Evolutionary conservation across 2,113 vertebrate species (phyloP).

Genomic region (Macrotus californicus): DNA sequence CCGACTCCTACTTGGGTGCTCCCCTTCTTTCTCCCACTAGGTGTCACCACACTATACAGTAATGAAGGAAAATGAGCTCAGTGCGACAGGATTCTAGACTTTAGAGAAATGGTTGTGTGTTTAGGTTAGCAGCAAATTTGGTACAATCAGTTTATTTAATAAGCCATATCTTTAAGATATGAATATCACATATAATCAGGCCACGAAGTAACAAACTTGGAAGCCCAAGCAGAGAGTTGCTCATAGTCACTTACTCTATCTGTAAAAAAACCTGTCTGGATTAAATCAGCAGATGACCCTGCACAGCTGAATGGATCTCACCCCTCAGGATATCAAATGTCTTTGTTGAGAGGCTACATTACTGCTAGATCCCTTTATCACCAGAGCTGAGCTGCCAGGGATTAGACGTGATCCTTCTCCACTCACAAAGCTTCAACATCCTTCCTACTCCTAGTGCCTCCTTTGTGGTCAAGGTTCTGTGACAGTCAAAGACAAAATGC

Average conservation of each 20-base stretch:
- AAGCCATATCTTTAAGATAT: not conserved
- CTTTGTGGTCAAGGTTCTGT: slow-evolving; percentile 22
- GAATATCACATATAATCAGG: not conserved
- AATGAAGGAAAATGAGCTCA: slow-evolving; percentile 3
- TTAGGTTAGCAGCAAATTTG: slow-evolving; percentile 22
- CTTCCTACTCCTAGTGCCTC: not conserved
- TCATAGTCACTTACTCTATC: not conserved
- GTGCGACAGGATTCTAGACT: not conserved
- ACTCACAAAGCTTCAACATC: not conserved
- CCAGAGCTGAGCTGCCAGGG: slow-evolving; percentile 31
- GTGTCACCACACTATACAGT: slow-evolving; percentile 72
- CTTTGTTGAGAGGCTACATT: slow-evolving; percentile 57
- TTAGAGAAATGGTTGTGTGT: not conserved
- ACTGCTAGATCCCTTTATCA: slow-evolving; percentile 60
- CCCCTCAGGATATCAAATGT: slow-evolving; percentile 26
- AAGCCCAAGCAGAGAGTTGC: slow-evolving; percentile 5
- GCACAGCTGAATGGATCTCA: slow-evolving; percentile 13
- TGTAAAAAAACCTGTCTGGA: slow-evolving; percentile 12
- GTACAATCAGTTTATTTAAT: not conserved
- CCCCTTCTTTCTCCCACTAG: slow-evolving; percentile 61
- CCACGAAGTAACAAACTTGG: not conserved
- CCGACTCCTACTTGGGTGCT: not conserved
- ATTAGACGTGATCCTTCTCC: slow-evolving; percentile 51
- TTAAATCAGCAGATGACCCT: slow-evolving; percentile 38
- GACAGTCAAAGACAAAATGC: slow-evolving; percentile 41